These are phyloP conservation scores for Pseudorhombus dupliciocellatus DNA, from an alignment of 2,113 vertebrate species.

Conservation along the genomic window DNA sequence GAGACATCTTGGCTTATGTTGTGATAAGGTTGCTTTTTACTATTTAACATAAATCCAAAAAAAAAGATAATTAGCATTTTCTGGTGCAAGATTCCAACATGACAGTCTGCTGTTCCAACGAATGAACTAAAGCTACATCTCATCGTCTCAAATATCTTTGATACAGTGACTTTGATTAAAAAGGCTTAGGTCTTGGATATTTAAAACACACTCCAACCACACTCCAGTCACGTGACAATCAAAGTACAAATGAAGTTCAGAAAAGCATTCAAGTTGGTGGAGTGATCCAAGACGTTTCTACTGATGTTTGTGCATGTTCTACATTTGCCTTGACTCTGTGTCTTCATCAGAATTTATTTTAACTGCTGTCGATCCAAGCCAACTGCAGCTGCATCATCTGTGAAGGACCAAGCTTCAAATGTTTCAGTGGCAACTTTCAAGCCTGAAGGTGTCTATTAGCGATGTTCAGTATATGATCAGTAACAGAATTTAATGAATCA, in stretches of 20 bases:
- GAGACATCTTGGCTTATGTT: too few relatives aligned
- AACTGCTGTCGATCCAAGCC: not conserved
- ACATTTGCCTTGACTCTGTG: not conserved
- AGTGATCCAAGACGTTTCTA: not conserved
- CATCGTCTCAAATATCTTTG: not conserved
- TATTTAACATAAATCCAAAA: not conserved
- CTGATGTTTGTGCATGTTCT: not conserved
- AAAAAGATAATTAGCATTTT: not conserved
- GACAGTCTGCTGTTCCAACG: not conserved
- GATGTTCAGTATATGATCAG: not conserved
- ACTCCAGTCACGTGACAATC: not conserved
- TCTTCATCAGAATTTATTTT: not conserved
- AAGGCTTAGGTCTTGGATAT: not conserved
- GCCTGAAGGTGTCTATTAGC: not conserved
- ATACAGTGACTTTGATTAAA: not conserved
- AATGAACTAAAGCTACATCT: not conserved
- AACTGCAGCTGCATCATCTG: not conserved
- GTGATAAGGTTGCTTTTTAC: too few relatives aligned
- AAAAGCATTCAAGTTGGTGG: not conserved
- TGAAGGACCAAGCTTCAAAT: not conserved
- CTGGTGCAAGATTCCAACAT: not conserved
- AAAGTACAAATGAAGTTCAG: not conserved
- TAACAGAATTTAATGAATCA: conserved; percentile 1
- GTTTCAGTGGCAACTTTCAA: not conserved
- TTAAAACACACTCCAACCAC: not conserved